phyloP scores from a whole-genome alignment of 2,113 vertebrate species.

The Calonectris borealis region DNA sequence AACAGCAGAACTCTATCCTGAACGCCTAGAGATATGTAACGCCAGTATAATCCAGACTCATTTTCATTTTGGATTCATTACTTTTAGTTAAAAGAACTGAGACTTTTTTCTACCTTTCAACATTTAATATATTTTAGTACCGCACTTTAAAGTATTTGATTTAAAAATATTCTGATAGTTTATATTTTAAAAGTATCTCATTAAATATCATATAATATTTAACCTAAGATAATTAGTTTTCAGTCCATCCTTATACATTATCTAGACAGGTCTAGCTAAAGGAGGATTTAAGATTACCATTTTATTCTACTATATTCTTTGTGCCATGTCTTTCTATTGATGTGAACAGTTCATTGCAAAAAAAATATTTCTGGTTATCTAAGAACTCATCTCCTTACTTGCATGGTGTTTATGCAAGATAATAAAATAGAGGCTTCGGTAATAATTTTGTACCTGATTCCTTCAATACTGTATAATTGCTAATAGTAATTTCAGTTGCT shows the following conservation, averaged over 20 bases:
- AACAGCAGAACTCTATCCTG: neutral
- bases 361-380: neutral
- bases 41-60: neutral
- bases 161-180: neutral
- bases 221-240: neutral
- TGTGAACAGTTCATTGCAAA: neutral
- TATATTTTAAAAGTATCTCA: neutral
- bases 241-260: neutral
- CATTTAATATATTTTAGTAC: neutral
- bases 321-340: neutral
- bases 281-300: neutral
- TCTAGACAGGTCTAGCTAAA: neutral
- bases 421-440: neutral
- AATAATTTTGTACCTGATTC: neutral
- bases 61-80: neutral
- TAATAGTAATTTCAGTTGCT: neutral
- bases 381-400: neutral
- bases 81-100: neutral
- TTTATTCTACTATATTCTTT: neutral
- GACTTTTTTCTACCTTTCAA: neutral
- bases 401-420: neutral
- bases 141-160: neutral
- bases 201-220: neutral
- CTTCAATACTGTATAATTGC: neutral
- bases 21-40: neutral